Evolutionary conservation across 2,888 invertebrate species (phyloP).

Genomic region (Fissipunctia ypsillon): DNA sequence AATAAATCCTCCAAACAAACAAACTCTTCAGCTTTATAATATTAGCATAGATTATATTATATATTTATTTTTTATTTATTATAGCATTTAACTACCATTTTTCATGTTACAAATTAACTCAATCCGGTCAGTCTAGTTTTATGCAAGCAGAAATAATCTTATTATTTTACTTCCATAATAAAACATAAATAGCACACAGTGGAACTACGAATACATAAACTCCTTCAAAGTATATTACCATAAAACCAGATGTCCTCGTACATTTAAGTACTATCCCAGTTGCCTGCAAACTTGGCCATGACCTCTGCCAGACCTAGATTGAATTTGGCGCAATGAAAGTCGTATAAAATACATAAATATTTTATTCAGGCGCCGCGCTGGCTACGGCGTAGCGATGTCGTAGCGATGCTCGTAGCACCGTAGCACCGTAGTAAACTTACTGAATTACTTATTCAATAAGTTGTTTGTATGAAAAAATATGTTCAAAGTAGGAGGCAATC

Average conservation of each 20-base stretch:
- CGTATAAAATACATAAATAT: constrained; percentile 46
- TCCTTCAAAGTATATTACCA: constrained; percentile 1
- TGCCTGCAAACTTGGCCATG: constrained; percentile 39
- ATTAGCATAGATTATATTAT: too few relatives aligned
- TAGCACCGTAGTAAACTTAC: constrained; percentile 44
- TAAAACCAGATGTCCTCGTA: constrained; percentile 27
- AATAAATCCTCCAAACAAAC: too few relatives aligned
- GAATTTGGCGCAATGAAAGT: constrained; percentile 61
- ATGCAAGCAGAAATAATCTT: too few relatives aligned
- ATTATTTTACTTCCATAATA: too few relatives aligned
- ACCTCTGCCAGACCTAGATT: constrained; percentile 52
- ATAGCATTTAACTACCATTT: too few relatives aligned
- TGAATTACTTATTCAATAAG: constrained; percentile 57
- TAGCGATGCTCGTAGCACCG: constrained; percentile 55
- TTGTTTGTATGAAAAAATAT: constrained; percentile 48
- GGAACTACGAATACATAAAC: background rate
- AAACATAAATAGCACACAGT: too few relatives aligned
- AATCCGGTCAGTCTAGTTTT: too few relatives aligned
- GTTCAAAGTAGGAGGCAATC: constrained; percentile 5
- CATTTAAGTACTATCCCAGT: constrained; percentile 4
- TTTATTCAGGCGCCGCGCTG: constrained; percentile 48
- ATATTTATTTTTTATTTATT: too few relatives aligned
- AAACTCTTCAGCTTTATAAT: too few relatives aligned
- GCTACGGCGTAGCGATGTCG: constrained; percentile 65
- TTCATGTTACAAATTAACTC: too few relatives aligned